phyloP scores from a whole-genome alignment of 1,140 invertebrate genomes.

The Nomia melanderi region DNA sequence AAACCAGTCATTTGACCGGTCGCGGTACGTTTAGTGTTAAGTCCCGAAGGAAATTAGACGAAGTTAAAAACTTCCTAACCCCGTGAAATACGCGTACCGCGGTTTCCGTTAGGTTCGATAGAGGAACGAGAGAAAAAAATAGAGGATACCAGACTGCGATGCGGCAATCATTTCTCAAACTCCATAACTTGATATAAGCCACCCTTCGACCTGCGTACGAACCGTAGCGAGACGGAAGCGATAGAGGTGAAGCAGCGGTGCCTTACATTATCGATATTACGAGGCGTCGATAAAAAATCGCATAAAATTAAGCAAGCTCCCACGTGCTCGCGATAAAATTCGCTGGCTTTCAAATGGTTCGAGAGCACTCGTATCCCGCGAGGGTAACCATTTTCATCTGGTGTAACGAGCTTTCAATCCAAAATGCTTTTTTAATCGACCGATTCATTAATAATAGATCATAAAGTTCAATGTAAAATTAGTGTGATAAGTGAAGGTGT shows the following conservation, averaged over 20 bases:
- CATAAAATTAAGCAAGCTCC: constrained; percentile 80
- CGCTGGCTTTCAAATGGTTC: constrained; percentile 38
- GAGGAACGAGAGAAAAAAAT: constrained; percentile 55
- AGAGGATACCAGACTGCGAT: constrained; percentile 68
- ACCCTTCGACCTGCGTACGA: constrained; percentile 59
- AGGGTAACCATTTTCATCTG: constrained; percentile 18
- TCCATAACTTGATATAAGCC: constrained; percentile 77
- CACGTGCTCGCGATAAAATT: constrained; percentile 72
- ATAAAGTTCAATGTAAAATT: too few species aligned
- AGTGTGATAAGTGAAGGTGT: too few species aligned
- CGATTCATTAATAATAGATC: background rate
- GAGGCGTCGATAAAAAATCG: constrained; percentile 80
- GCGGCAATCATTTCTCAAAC: constrained; percentile 78
- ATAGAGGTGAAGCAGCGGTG: constrained; percentile 52
- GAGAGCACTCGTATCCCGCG: constrained; percentile 4
- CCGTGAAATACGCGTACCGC: background rate
- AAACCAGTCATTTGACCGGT: too few species aligned
- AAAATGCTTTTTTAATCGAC: background rate
- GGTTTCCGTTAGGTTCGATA: constrained; percentile 35
- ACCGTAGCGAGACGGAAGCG: constrained; percentile 18
- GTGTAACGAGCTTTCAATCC: constrained; percentile 25
- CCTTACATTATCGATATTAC: constrained; percentile 81
- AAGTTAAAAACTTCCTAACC: background rate
- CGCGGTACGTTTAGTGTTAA: too few species aligned
- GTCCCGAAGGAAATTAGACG: constrained; percentile 19